Conservation (phyloP, 2,797 vertebrate species). For the Margarornis squamiger region DNA sequence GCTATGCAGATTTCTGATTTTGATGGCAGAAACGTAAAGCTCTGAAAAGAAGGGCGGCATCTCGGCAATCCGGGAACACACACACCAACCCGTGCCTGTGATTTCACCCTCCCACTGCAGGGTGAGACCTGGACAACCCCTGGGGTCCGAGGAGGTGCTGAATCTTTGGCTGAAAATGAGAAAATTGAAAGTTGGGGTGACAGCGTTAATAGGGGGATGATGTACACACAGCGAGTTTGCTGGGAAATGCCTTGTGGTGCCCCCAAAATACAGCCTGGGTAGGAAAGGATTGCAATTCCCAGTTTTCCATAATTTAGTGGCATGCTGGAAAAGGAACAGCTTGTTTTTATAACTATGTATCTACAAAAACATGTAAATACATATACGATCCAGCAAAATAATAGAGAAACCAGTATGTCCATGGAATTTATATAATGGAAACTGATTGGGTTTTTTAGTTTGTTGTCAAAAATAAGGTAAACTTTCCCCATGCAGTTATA, state of each 20-base stretch:
- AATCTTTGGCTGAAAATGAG: neutral
- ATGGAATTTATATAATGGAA: neutral
- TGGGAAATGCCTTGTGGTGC: neutral
- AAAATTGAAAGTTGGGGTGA: neutral
- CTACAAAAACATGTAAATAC: fast-evolving
- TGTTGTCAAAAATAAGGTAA: neutral
- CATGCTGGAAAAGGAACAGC: neutral
- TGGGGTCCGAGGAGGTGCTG: neutral
- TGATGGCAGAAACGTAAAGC: neutral
- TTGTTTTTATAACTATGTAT: neutral
- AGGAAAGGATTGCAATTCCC: neutral
- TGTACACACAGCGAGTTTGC: fast-evolving
- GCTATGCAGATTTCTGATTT: conserved; percentile 24
- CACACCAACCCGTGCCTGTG: neutral
- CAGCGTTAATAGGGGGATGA: fast-evolving
- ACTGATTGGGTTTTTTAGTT: neutral
- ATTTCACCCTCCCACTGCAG: neutral
- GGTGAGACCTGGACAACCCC: fast-evolving
- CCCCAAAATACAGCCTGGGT: neutral
- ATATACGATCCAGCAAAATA: neutral
- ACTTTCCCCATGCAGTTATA: neutral
- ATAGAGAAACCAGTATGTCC: neutral
- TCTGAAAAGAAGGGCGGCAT: neutral
- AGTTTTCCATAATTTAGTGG: neutral
- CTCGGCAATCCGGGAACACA: neutral